Evolutionary conservation across 2,113 vertebrate species (phyloP).

Genomic region (Entelurus aequoreus): DNA sequence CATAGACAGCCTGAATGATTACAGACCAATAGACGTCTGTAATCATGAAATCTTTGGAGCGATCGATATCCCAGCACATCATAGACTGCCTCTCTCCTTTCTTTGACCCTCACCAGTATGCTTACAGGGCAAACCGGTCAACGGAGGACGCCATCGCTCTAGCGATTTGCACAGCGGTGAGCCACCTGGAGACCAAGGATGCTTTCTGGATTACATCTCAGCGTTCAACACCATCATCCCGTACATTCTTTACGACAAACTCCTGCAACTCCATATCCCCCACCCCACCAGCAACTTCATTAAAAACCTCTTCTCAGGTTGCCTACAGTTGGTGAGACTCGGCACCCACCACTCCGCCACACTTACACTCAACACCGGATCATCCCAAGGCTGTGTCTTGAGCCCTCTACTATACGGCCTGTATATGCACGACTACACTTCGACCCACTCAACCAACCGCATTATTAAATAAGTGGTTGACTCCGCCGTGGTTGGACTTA

Average conservation of each 20-base stretch:
- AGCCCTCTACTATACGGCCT: neutral
- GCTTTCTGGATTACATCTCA: neutral
- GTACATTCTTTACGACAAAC: no score
- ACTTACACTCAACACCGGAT: neutral
- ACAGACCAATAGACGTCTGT: neutral
- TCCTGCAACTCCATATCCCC: neutral
- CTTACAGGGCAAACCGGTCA: no score
- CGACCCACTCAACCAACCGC: neutral
- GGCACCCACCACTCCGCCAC: neutral
- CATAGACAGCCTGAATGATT: neutral
- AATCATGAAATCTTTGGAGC: neutral
- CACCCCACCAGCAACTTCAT: neutral
- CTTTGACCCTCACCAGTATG: neutral
- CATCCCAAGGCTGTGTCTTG: neutral
- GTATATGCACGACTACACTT: neutral
- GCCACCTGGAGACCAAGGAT: no score
- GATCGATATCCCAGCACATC: neutral
- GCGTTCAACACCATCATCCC: neutral
- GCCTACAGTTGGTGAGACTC: neutral
- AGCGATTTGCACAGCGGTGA: no score
- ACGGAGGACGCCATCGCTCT: neutral
- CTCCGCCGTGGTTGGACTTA: neutral
- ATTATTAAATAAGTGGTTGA: neutral
- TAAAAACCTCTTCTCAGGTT: neutral
- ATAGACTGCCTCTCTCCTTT: neutral